phyloP scores from a whole-genome alignment of 2,113 vertebrate genomes.

The Mixornis gularis region DNA sequence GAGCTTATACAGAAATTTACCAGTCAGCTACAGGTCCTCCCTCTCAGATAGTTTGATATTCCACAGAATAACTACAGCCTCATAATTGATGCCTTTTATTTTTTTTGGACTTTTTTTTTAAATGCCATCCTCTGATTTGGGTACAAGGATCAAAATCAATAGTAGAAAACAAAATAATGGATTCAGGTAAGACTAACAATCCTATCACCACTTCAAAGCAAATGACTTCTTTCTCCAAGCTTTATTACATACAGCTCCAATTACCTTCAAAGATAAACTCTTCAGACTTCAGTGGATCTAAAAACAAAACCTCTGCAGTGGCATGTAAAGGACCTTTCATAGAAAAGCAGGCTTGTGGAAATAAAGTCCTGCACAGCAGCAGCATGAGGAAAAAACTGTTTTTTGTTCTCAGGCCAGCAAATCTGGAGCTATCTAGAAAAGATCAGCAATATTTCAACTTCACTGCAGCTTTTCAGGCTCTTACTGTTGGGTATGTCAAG shows the following conservation, averaged over 20 bases:
- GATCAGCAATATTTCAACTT: neutral
- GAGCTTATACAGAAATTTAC: neutral
- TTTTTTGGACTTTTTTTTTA: neutral
- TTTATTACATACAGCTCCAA: neutral
- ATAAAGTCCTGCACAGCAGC: neutral
- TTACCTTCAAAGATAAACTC: neutral
- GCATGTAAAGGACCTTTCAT: neutral
- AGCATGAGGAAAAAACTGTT: neutral
- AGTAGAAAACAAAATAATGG: neutral
- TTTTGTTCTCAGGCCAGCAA: neutral
- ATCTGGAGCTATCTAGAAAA: neutral
- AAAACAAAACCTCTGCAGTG: neutral
- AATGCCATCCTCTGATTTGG: neutral
- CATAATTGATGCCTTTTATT: rapidly evolving
- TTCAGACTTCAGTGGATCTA: neutral
- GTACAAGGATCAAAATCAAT: neutral
- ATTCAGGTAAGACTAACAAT: neutral
- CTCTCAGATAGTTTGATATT: neutral
- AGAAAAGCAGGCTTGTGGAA: neutral
- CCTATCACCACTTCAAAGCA: neutral
- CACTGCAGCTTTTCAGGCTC: neutral
- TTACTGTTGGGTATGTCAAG: neutral
- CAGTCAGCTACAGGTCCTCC: neutral
- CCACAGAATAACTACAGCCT: neutral
- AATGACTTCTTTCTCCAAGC: neutral